A percentile compares a stretch with the other conserved stretches of the same genome.
phyloP scores from a whole-genome alignment of 2,113 vertebrate genomes.

The Ictalurus furcatus region DNA sequence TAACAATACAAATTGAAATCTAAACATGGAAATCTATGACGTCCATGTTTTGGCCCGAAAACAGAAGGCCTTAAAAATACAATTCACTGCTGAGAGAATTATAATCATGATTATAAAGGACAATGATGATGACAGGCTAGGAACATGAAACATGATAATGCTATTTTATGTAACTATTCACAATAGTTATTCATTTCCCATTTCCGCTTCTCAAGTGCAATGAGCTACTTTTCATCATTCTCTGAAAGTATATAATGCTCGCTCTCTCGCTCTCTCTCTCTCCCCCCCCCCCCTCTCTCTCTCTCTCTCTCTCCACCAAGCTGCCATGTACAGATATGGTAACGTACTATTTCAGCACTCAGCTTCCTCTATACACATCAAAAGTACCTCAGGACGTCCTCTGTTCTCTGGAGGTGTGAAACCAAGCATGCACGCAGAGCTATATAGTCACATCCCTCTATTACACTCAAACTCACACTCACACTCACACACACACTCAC shows the following conservation, averaged over 20 bases:
- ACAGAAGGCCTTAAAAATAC: neutral
- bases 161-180: neutral
- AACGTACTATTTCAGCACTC: slow-evolving; percentile 51
- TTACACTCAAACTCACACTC: neutral
- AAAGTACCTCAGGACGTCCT: slow-evolving; percentile 56
- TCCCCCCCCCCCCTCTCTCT: neutral
- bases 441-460: slow-evolving; percentile 39
- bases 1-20: neutral
- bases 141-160: neutral
- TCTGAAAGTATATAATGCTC: neutral
- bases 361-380: slow-evolving; percentile 64
- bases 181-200: slow-evolving; percentile 6
- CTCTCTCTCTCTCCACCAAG: neutral
- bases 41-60: slow-evolving; percentile 5
- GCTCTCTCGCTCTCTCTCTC: neutral
- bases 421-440: slow-evolving; percentile 56
- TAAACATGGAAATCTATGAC: slow-evolving; percentile 16
- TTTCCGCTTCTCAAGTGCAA: neutral
- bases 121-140: slow-evolving; percentile 16
- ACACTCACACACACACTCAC: slow-evolving; percentile 26
- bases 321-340: slow-evolving; percentile 29
- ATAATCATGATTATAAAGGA: neutral
- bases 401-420: slow-evolving; percentile 68
- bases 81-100: neutral
- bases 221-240: neutral